phyloP scores from a whole-genome alignment of 2,113 vertebrate species.

The Empidonax traillii region DNA sequence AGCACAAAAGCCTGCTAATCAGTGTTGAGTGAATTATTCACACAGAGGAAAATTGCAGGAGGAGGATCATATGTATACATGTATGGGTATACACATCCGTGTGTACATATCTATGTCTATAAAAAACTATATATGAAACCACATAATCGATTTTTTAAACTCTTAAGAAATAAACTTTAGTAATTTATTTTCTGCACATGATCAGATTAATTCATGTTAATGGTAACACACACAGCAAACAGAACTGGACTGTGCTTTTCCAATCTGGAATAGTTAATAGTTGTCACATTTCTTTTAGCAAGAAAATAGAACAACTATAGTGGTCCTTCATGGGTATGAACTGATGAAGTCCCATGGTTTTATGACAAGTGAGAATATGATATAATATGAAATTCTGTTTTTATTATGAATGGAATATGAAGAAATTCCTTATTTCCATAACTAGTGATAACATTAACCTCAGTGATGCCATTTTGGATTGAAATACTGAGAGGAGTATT shows the following conservation, averaged over 20 bases:
- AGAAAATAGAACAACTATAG: background rate
- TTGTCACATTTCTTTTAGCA: background rate
- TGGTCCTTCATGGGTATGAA: background rate
- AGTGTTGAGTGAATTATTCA: background rate
- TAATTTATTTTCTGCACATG: background rate
- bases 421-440: background rate
- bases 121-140: background rate
- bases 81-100: background rate
- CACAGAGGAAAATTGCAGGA: background rate
- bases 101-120: background rate
- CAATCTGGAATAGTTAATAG: background rate
- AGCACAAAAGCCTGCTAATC: background rate
- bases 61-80: background rate
- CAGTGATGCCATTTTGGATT: background rate
- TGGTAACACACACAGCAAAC: background rate
- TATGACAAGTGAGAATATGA: background rate
- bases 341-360: rapidly evolving
- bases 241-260: background rate
- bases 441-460: background rate
- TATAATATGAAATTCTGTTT: background rate
- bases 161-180: background rate
- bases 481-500: background rate
- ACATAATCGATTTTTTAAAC: background rate
- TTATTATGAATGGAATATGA: background rate
- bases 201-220: background rate